Percentiles rank a stretch among this genome's conserved stretches.
Conservation (phyloP, 1,140 invertebrate genomes). For the Diachasma alloeum region DNA sequence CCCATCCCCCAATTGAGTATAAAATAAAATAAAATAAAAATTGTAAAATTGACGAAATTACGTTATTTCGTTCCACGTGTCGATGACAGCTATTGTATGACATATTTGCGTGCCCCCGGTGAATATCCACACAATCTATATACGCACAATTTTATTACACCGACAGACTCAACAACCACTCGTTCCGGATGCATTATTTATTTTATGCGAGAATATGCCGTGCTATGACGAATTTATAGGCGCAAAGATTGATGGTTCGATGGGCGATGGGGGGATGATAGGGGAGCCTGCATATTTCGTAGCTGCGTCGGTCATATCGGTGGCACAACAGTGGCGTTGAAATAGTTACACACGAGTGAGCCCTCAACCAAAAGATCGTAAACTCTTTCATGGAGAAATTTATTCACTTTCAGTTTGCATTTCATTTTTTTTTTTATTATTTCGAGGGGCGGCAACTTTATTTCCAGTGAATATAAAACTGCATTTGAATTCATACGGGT, state of each 20-base stretch:
- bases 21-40: too few species aligned
- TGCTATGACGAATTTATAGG: constrained; percentile 20
- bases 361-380: constrained; percentile 2
- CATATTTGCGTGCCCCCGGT: background rate
- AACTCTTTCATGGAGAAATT: background rate
- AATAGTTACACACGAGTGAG: background rate
- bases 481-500: background rate
- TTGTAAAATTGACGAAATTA: background rate
- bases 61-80: background rate
- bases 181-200: constrained; percentile 20
- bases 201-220: constrained; percentile 20
- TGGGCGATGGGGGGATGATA: background rate
- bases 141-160: background rate
- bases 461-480: background rate
- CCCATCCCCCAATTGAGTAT: too few species aligned
- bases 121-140: background rate
- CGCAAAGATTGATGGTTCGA: constrained; percentile 24
- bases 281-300: background rate
- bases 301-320: background rate
- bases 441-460: background rate
- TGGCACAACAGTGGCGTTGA: background rate
- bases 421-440: background rate
- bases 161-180: background rate
- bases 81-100: background rate
- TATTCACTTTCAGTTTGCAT: background rate